A percentile compares a stretch with the other conserved stretches of the same genome.
phyloP scores from a whole-genome alignment of 2,797 vertebrate species.

The Scarus forsteni region DNA sequence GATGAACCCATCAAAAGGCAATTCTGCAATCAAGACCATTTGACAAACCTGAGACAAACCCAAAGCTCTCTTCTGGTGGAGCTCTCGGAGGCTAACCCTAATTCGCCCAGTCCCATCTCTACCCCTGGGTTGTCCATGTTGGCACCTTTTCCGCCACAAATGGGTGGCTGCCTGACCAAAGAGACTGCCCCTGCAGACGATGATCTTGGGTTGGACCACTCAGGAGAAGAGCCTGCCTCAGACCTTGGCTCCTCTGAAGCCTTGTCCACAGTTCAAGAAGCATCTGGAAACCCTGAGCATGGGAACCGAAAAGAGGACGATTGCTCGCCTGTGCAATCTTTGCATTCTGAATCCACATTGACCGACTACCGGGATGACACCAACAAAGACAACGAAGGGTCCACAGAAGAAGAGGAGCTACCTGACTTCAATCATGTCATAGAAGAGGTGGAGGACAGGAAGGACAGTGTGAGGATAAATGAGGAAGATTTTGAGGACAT shows the following conservation, averaged over 20 bases:
- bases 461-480: slow-evolving; percentile 55
- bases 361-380: slow-evolving; percentile 71
- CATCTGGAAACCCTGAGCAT: slow-evolving; percentile 67
- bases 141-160: slow-evolving; percentile 84
- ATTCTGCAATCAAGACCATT: slow-evolving; percentile 42
- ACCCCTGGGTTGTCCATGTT: slow-evolving; percentile 81
- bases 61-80: slow-evolving; percentile 57
- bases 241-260: slow-evolving; percentile 77
- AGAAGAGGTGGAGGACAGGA: slow-evolving; percentile 57
- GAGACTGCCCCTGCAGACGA: slow-evolving; percentile 83
- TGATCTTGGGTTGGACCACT: slow-evolving; percentile 82
- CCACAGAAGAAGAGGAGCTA: slow-evolving; percentile 89
- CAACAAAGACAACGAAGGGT: slow-evolving; percentile 89
- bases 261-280: slow-evolving; percentile 67
- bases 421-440: slow-evolving; percentile 82
- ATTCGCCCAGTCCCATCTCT: slow-evolving; percentile 40
- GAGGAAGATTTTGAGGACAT: slow-evolving; percentile 80
- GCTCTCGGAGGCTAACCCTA: slow-evolving; percentile 51
- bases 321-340: slow-evolving; percentile 69
- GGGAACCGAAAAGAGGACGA: slow-evolving; percentile 61
- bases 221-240: slow-evolving; percentile 79
- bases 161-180: slow-evolving; percentile 88
- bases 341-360: slow-evolving; percentile 73
- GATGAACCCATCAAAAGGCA: slow-evolving; percentile 47
- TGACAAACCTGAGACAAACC: slow-evolving; percentile 58